Evolutionary conservation across 2,113 vertebrate species (phyloP).

Genomic region (Eubucco bourcierii): DNA sequence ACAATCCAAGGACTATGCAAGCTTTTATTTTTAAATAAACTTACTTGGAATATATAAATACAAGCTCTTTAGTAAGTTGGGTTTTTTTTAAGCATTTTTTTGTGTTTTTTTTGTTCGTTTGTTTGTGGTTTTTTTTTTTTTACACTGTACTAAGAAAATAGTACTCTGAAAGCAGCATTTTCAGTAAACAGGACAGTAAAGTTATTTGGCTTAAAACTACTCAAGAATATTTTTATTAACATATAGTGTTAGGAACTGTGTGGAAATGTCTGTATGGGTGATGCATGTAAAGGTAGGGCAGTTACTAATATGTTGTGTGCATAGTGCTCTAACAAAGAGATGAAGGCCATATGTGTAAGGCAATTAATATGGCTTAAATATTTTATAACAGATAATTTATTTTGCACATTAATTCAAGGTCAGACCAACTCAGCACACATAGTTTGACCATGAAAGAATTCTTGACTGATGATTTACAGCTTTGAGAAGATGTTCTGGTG

Average conservation of each 20-base stretch:
- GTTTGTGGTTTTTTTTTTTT: background rate
- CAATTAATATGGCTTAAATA: background rate
- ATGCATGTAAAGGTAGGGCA: background rate
- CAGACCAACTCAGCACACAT: background rate
- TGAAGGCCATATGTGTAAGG: background rate
- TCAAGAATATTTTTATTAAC: constrained; percentile 7
- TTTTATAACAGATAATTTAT: background rate
- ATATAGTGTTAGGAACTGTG: background rate
- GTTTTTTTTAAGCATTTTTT: too few relatives aligned
- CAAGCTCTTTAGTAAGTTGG: background rate
- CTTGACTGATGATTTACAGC: background rate
- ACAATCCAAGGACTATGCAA: background rate
- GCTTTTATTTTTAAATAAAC: background rate
- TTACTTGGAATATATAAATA: background rate
- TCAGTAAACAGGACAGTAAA: background rate
- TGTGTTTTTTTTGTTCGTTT: too few relatives aligned
- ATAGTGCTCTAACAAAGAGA: background rate
- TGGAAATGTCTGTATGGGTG: background rate
- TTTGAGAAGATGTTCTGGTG: background rate
- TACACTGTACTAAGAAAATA: background rate
- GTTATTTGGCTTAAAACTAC: constrained; percentile 8
- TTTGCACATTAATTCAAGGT: background rate
- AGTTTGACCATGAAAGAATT: background rate
- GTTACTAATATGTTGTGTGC: fast-evolving
- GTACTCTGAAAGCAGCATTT: background rate